Base-by-base conservation (phyloP, 2,113 vertebrate genomes). In the Lontra canadensis region DNA sequence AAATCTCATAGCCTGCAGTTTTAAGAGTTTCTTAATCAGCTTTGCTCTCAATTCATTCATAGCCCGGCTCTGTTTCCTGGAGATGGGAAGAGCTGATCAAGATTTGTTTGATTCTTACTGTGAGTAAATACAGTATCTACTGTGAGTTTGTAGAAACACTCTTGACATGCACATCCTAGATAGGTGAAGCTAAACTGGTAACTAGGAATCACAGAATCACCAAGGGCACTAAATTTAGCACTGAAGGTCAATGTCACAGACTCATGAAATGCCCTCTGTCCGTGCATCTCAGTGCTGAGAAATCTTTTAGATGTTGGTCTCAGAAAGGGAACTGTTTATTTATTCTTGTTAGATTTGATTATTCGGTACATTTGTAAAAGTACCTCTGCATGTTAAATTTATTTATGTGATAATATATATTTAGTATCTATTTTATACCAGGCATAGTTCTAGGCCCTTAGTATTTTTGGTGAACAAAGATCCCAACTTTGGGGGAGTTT, bases 191-290 rank as follows among this genome's bases (percentile, higher is more conserved):
- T 92, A 83, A 82, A 63, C 49, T 74, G 67, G 49, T 84, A 21
- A 73, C 49, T 42, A 81, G 80, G 88, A 90, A 90, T 89, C 61
- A n/a, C 47, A 84, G 94, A 78, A 95, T 93, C 44, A 90, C 63
- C 14, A 44, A 76, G 92, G 74, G 78, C 74, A 85, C 89, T 98
- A 94, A 94, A 92, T 92, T 97, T 90, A 96, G 87, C 63, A 1
- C 18, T 73, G 92, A 95, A 83, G 79, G 61, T 92, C 84, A 21
- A 12, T 76, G 57, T 63, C 95, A 57, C 21, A 89, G 57, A 69
- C 80, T 79, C 34, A 59, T 86, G 69, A 94, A 88, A 90, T 69
- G 36, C 63, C 23, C 55, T 7, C 67, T 17, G 14, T 42, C 63
- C 20, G 36, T 71, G 34, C 23, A 57, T 83, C 80, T 34, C 42